A percentile compares a stretch with the other conserved stretches of the same genome.
Evolutionary conservation across 2,113 vertebrate species (phyloP).

Genomic region (Istiophorus platypterus): DNA sequence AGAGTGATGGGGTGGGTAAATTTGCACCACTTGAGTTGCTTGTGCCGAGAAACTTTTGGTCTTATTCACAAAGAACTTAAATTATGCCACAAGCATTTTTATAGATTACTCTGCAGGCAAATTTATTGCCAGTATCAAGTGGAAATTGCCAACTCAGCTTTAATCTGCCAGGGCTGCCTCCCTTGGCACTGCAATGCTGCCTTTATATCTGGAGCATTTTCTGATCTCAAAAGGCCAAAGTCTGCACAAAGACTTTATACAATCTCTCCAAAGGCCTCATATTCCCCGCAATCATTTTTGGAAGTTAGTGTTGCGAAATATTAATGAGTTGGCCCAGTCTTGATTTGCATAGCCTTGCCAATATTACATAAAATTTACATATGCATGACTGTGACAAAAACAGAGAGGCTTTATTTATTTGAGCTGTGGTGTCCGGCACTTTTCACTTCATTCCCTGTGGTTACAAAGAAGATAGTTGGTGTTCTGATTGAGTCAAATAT

Average conservation of each 20-base stretch:
- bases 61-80: constrained; percentile 14
- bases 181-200: constrained; percentile 8
- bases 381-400: constrained; percentile 21
- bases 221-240: constrained; percentile 29
- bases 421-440: not conserved
- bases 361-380: constrained; percentile 28
- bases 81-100: not conserved
- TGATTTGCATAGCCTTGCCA: constrained; percentile 6
- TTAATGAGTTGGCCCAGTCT: constrained; percentile 20
- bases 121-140: constrained; percentile 27
- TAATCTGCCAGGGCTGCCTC: constrained; percentile 25
- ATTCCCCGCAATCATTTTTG: not conserved
- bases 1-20: not conserved
- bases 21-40: not conserved
- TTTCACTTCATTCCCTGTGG: not conserved
- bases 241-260: constrained; percentile 13
- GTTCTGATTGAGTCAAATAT: constrained; percentile 3
- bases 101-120: constrained; percentile 7
- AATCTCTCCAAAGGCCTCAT: constrained; percentile 15
- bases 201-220: constrained; percentile 37
- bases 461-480: not conserved
- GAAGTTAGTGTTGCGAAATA: constrained; percentile 19
- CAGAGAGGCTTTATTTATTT: constrained; percentile 29
- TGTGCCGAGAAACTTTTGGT: not conserved
- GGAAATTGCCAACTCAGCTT: constrained; percentile 35